A percentile compares a stretch with the other conserved stretches of the same genome.
phyloP scores from a whole-genome alignment of 2,113 vertebrate species.

The Amblyopsis rosae region DNA sequence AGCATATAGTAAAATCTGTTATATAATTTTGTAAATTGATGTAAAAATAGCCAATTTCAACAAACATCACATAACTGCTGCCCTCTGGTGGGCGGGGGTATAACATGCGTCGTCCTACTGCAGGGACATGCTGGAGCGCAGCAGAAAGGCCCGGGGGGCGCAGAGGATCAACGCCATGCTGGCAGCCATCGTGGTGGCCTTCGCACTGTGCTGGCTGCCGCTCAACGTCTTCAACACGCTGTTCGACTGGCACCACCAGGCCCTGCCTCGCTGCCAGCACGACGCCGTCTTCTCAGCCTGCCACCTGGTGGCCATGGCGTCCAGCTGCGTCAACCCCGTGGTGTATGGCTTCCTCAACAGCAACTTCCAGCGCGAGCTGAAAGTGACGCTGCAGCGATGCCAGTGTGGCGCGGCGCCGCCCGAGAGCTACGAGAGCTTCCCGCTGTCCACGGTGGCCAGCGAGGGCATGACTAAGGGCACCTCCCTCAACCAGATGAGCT shows the following conservation, averaged over 20 bases:
- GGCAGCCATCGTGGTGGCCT: conserved; percentile 72
- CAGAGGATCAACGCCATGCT: conserved; percentile 76
- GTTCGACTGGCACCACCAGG: conserved; percentile 79
- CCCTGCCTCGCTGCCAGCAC: conserved; percentile 74
- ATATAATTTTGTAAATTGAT: no score
- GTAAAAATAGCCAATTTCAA: no score
- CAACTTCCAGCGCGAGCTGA: conserved; percentile 79
- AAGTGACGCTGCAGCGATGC: conserved; percentile 69
- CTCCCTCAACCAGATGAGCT: conserved; percentile 62
- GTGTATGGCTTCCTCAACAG: conserved; percentile 81
- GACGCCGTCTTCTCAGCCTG: conserved; percentile 79
- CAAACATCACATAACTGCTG: not conserved
- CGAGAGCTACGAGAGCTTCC: conserved; percentile 77
- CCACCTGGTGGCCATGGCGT: conserved; percentile 77
- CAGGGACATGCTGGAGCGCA: conserved; percentile 72
- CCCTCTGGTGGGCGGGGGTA: not conserved
- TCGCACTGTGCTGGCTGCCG: conserved; percentile 78
- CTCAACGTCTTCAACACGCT: conserved; percentile 79
- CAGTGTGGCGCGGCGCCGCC: conserved; percentile 57
- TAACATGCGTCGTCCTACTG: conserved; percentile 22
- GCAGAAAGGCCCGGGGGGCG: conserved; percentile 60
- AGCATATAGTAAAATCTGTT: no score
- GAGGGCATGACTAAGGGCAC: conserved; percentile 73
- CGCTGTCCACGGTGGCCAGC: conserved; percentile 77
- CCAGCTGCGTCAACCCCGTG: conserved; percentile 79